Percentiles rank a stretch among this genome's conserved stretches.
These are phyloP conservation scores for Anoplopoma fimbria DNA, from an alignment of 2,113 vertebrate species.

Conservation along the genomic window DNA sequence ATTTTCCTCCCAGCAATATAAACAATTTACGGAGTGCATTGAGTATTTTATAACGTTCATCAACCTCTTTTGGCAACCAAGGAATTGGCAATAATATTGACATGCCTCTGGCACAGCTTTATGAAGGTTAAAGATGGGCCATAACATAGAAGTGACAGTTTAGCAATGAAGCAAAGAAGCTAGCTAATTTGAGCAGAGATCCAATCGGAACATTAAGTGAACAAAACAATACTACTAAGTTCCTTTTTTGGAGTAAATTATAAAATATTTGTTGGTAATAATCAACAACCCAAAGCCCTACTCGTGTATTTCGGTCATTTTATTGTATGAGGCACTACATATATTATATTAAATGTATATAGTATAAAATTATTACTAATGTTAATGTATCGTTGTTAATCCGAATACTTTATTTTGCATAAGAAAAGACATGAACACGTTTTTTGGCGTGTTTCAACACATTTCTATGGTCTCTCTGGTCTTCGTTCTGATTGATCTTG, in stretches of 20 bases:
- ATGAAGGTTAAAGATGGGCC: conserved; percentile 21
- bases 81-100: conserved; percentile 38
- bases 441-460: neutral
- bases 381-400: neutral
- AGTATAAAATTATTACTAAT: neutral
- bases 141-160: conserved; percentile 16
- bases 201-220: neutral
- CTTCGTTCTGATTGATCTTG: neutral
- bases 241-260: neutral
- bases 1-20: conserved; percentile 10
- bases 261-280: neutral
- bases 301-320: neutral
- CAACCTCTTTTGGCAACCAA: conserved; percentile 23
- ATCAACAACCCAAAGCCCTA: neutral
- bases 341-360: neutral
- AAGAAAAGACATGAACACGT: neutral
- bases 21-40: conserved; percentile 26
- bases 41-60: conserved; percentile 46
- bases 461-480: neutral
- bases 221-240: neutral
- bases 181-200: neutral
- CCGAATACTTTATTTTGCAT: neutral
- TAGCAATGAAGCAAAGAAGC: conserved; percentile 18
- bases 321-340: neutral
- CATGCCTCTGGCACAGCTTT: conserved; percentile 28